Evolutionary conservation across 2,113 vertebrate species (phyloP), one percentile per base, ranked within the genome.

Genomic region (Psilopogon haemacephalus): DNA sequence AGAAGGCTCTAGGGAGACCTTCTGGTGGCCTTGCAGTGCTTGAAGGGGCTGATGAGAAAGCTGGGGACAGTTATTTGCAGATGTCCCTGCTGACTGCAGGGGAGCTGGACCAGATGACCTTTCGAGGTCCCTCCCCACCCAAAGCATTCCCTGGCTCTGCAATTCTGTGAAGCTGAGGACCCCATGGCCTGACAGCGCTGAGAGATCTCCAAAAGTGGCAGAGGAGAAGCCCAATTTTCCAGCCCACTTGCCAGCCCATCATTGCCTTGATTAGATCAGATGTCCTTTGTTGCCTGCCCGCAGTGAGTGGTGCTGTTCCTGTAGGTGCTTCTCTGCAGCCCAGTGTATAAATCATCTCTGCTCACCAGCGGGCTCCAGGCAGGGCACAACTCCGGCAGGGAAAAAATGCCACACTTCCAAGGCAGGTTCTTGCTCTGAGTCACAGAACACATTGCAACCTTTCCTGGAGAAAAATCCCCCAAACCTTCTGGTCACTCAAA

Each of bases 401-500:
- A 65, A 80, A 83, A 81, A 28, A 59, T 30, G 27, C 46, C 65
- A 55, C 65, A 14, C 35, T 92, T 90, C 63, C 83, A 92, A 82
- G 85, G 89, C 58, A 85, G 68, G 33, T 68, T 75, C 37, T 81
- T 74, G 30, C 72, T 90, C 63, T 92, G 74, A 91, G 58, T 93
- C 90, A 94, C 69, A 89, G 74, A 42, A 86, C 93, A 82, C 58
- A 75, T 60, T 82, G 40, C 82, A 87, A 42, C 88, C 58, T 84
- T 67, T 87, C 62, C 65, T 84, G 65, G 32, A 93, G 70, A 89
- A 93, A 94, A 94, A 93, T 89, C 71, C 79, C 91, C 84, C 91
- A 82, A 82, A 82, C 76, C 58, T 88, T 93, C 91, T 92, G 86
- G 89, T 88, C 91, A 93, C 28, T 64, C 86, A 88, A 46, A 88